Evolutionary conservation across 2,113 vertebrate species (phyloP).

Genomic region (Salvator merianae): DNA sequence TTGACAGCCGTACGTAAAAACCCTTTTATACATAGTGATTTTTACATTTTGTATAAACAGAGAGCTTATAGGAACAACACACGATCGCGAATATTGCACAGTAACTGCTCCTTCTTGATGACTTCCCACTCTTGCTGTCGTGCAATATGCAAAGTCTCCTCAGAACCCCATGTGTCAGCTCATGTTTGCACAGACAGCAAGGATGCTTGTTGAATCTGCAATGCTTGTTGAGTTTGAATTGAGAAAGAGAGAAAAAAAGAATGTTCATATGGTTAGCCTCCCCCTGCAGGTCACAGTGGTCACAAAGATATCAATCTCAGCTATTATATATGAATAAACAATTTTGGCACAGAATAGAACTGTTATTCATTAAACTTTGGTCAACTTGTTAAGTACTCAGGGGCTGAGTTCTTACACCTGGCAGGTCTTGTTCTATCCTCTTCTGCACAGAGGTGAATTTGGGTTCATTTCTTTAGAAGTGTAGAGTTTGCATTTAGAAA

Average conservation of each 20-base stretch:
- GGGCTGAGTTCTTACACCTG: background rate
- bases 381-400: background rate
- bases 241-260: background rate
- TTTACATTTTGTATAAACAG: background rate
- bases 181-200: background rate
- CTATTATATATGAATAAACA: background rate
- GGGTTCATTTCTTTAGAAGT: background rate
- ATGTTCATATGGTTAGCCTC: no score
- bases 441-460: background rate
- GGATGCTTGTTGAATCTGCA: background rate
- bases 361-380: background rate
- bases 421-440: background rate
- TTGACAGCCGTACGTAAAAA: background rate
- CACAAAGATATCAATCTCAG: background rate
- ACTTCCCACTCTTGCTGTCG: background rate
- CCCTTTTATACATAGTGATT: background rate
- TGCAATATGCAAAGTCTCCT: background rate
- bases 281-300: background rate
- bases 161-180: background rate
- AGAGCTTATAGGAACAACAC: background rate
- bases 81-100: background rate
- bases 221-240: background rate
- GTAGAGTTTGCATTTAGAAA: background rate
- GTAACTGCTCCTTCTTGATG: background rate
- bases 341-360: background rate